These are phyloP conservation scores for Poeciliopsis turneri DNA, from an alignment of 2,797 vertebrate species.

Conservation along the genomic window DNA sequence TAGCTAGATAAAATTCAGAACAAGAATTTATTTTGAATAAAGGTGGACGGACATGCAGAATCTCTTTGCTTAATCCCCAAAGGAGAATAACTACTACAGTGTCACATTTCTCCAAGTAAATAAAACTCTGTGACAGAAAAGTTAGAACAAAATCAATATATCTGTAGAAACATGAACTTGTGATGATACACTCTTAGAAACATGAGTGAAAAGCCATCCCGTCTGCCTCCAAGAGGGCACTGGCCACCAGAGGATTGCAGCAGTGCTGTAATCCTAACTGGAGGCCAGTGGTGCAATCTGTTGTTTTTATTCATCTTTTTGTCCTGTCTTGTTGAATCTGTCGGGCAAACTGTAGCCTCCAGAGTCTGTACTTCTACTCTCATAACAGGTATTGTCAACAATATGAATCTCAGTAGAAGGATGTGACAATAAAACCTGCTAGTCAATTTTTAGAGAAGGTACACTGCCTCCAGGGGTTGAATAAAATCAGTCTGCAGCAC, in stretches of 20 bases:
- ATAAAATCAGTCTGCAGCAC: slow-evolving; percentile 12
- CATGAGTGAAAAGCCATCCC: not conserved
- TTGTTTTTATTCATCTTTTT: slow-evolving; percentile 23
- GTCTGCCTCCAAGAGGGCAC: slow-evolving; percentile 11
- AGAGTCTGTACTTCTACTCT: slow-evolving; percentile 36
- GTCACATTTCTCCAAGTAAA: slow-evolving; percentile 8
- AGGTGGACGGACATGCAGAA: not conserved
- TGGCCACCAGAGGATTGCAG: slow-evolving; percentile 25
- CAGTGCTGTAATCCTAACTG: not conserved
- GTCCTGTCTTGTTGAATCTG: slow-evolving; percentile 30
- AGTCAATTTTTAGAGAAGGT: slow-evolving; percentile 20
- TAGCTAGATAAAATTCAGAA: not conserved
- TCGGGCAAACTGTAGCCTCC: slow-evolving; percentile 19
- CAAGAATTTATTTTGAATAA: not conserved
- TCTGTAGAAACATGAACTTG: slow-evolving; percentile 6
- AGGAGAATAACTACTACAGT: not conserved
- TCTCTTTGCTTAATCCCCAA: slow-evolving; percentile 1
- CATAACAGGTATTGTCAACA: slow-evolving; percentile 29
- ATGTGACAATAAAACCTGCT: slow-evolving; percentile 41
- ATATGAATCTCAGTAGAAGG: slow-evolving; percentile 21
- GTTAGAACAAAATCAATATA: not conserved
- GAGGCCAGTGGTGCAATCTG: slow-evolving; percentile 2
- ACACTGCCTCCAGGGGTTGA: slow-evolving; percentile 17
- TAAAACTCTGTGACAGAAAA: not conserved
- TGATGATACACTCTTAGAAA: not conserved